phyloP scores from a whole-genome alignment of 2,888 invertebrate species.

The Acleris emargana region DNA sequence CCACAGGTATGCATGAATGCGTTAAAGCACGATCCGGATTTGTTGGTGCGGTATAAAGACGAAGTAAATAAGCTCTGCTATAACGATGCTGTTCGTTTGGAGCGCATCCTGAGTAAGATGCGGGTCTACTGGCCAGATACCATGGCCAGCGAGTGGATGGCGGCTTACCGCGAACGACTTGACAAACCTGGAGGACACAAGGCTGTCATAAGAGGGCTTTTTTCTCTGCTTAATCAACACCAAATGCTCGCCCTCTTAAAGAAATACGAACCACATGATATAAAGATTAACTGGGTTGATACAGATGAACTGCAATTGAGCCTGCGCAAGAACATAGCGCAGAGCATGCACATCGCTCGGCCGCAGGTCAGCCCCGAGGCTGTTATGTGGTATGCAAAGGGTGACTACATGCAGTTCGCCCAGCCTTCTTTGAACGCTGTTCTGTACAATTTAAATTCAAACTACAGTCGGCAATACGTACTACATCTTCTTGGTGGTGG shows the following conservation, averaged over 20 bases:
- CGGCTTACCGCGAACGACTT: constrained; percentile 49
- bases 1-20: constrained; percentile 62
- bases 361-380: constrained; percentile 60
- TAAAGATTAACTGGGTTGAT: constrained; percentile 60
- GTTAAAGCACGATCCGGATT: constrained; percentile 62
- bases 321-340: constrained; percentile 60
- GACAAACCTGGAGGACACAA: constrained; percentile 50
- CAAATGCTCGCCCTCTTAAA: constrained; percentile 51
- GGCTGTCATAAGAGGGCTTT: constrained; percentile 56
- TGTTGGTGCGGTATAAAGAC: constrained; percentile 50
- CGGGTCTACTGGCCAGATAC: constrained; percentile 62
- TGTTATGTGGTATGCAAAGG: constrained; percentile 61
- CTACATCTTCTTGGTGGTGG: constrained; percentile 54
- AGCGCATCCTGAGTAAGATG: constrained; percentile 54
- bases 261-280: constrained; percentile 56
- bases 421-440: constrained; percentile 64
- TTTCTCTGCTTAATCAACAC: constrained; percentile 50
- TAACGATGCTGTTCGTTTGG: constrained; percentile 49
- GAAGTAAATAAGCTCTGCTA: constrained; percentile 49
- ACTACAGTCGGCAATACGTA: constrained; percentile 48
- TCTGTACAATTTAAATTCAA: constrained; percentile 57
- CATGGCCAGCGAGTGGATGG: constrained; percentile 52
- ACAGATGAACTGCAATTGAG: constrained; percentile 56
- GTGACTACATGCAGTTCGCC: constrained; percentile 65
- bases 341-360: constrained; percentile 65